Percentiles rank a stretch among this genome's conserved stretches.
phyloP scores from a whole-genome alignment of 2,797 vertebrate genomes.

The Labroides dimidiatus region DNA sequence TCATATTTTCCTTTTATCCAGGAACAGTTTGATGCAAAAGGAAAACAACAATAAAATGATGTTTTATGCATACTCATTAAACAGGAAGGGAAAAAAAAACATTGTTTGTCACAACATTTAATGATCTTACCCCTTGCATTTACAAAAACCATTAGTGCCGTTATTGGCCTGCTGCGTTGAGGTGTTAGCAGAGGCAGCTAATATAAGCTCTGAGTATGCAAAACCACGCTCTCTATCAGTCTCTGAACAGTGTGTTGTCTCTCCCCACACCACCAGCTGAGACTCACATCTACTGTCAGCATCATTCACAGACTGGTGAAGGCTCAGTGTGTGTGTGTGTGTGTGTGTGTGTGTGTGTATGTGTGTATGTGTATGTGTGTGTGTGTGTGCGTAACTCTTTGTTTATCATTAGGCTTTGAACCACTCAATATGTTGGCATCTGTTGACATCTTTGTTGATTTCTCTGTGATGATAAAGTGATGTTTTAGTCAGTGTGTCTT shows the following conservation, averaged over 20 bases:
- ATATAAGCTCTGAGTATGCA: constrained; percentile 71
- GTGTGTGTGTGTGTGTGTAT: constrained; percentile 27
- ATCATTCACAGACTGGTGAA: constrained; percentile 57
- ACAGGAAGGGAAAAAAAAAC: constrained; percentile 52
- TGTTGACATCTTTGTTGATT: constrained; percentile 56
- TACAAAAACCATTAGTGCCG: constrained; percentile 76
- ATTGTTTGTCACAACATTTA: constrained; percentile 68
- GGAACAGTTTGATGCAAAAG: constrained; percentile 57
- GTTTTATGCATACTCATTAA: constrained; percentile 46
- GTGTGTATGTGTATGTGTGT: constrained; percentile 30
- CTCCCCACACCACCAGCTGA: constrained; percentile 61
- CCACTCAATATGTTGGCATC: constrained; percentile 53
- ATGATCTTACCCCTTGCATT: constrained; percentile 69
- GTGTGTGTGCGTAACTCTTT: constrained; percentile 31
- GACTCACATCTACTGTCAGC: constrained; percentile 59
- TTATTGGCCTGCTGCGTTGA: constrained; percentile 68
- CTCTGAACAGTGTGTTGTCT: constrained; percentile 67
- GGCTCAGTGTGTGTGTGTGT: constrained; percentile 26
- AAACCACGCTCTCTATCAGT: constrained; percentile 72
- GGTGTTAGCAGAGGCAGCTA: constrained; percentile 52
- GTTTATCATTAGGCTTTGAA: constrained; percentile 61
- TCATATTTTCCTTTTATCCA: constrained; percentile 53
- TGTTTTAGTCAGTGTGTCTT: constrained; percentile 8
- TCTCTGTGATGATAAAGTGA: constrained; percentile 43
- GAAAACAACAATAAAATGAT: constrained; percentile 33